phyloP scores from a whole-genome alignment of 1,140 invertebrate species.

The Drosophila insularis region DNA sequence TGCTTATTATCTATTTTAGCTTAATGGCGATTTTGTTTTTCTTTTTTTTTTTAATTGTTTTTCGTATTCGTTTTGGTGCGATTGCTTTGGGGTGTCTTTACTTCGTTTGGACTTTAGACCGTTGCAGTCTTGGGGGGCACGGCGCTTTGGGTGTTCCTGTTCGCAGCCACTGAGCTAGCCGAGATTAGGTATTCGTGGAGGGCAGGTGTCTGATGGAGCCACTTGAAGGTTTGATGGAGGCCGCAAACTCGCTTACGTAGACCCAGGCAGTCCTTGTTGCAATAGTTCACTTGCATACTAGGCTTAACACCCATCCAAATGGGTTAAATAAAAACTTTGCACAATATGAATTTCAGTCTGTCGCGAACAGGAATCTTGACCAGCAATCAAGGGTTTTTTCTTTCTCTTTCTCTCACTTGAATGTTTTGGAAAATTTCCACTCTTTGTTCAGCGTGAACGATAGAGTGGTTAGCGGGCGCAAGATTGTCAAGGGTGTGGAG shows the following conservation, averaged over 20 bases:
- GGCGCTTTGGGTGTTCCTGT: conserved; percentile 66
- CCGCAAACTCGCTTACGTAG: conserved; percentile 91
- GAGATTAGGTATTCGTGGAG: conserved; percentile 93
- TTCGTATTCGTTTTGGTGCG: conserved; percentile 58
- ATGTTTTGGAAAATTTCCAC: conserved; percentile 66
- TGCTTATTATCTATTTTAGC: conserved; percentile 57
- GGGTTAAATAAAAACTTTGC: conserved; percentile 28
- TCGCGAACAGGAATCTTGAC: conserved; percentile 24
- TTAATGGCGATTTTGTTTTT: conserved; percentile 22
- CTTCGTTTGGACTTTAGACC: conserved; percentile 66
- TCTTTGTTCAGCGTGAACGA: conserved; percentile 59
- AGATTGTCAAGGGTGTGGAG: conserved; percentile 16
- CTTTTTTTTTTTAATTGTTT: conserved; percentile 24
- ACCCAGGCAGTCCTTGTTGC: conserved; percentile 90
- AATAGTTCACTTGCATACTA: conserved; percentile 68
- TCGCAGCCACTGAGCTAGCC: conserved; percentile 88
- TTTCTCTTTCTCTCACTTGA: conserved; percentile 25
- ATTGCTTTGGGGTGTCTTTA: conserved; percentile 52
- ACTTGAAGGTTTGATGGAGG: conserved; percentile 95
- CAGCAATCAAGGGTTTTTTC: conserved; percentile 26
- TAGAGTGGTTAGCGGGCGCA: conserved; percentile 27
- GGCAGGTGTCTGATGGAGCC: conserved; percentile 93
- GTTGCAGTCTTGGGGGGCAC: conserved; percentile 50
- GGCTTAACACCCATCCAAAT: conserved; percentile 83
- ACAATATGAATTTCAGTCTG: conserved; percentile 47